Conservation (phyloP, 2,888 invertebrate genomes). For the Lagria hirta region DNA sequence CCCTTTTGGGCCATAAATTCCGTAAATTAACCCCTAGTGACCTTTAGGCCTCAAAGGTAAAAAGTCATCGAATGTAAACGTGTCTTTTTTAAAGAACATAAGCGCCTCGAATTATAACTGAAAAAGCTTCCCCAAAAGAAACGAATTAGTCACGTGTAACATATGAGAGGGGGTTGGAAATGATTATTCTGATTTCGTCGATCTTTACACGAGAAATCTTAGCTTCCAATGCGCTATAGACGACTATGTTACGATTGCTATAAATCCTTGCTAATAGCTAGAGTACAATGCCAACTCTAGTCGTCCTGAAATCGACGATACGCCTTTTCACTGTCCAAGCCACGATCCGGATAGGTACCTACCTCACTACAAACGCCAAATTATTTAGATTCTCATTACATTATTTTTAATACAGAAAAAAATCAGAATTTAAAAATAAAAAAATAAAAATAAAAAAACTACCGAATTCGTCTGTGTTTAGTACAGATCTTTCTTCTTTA, state of each 20-base stretch:
- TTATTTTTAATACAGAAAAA: too few species aligned
- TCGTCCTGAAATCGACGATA: constrained; percentile 52
- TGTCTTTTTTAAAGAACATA: constrained; percentile 40
- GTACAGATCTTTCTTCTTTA: too few species aligned
- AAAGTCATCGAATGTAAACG: constrained; percentile 42
- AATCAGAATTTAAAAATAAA: too few species aligned
- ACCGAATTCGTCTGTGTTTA: too few species aligned
- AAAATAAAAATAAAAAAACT: too few species aligned
- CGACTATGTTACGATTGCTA: constrained; percentile 53
- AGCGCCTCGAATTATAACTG: constrained; percentile 28
- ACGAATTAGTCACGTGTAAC: constrained; percentile 30
- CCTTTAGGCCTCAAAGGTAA: constrained; percentile 51
- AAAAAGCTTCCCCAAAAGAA: constrained; percentile 43
- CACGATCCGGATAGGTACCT: constrained; percentile 45
- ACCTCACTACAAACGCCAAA: constrained; percentile 33
- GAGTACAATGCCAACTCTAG: constrained; percentile 53
- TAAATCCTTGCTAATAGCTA: constrained; percentile 55
- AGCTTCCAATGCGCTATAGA: constrained; percentile 34
- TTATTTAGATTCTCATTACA: constrained; percentile 26
- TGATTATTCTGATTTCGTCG: constrained; percentile 19
- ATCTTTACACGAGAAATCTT: constrained; percentile 19
- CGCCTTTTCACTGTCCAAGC: constrained; percentile 55
- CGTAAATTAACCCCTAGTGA: constrained; percentile 52
- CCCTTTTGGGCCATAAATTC: constrained; percentile 53
- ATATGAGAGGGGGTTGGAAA: constrained; percentile 25